These are phyloP conservation scores for Sminthopsis crassicaudata DNA, from an alignment of 2,113 vertebrate genomes.

Conservation along the genomic window DNA sequence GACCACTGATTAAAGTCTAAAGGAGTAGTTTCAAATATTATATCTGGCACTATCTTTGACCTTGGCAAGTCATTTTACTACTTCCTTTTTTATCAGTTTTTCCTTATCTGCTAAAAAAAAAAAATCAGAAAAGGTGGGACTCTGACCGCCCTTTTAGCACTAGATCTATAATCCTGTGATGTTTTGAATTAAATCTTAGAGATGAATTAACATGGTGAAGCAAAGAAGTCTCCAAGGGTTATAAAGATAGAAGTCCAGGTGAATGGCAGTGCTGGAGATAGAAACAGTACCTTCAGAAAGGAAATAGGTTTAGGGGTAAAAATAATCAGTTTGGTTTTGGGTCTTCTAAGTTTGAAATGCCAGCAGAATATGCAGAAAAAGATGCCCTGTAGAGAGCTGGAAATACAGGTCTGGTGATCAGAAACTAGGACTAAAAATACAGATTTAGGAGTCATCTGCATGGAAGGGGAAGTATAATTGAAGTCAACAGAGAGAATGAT, in stretches of 20 bases:
- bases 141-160: background rate
- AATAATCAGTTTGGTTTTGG: background rate
- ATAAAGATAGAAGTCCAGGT: background rate
- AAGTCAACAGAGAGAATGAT: background rate
- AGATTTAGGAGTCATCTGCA: background rate
- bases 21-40: background rate
- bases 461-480: background rate
- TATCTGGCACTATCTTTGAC: background rate
- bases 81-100: background rate
- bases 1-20: background rate
- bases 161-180: background rate
- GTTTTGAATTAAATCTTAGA: background rate
- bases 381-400: background rate
- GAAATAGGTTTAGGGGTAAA: background rate
- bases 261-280: background rate
- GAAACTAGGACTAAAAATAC: background rate
- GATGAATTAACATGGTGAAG: background rate
- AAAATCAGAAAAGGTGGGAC: background rate
- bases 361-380: background rate
- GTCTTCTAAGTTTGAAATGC: background rate
- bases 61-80: background rate
- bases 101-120: background rate
- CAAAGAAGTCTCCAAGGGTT: background rate
- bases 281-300: background rate
- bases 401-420: background rate